phyloP scores from a whole-genome alignment of 2,888 invertebrate genomes.

The Taenaris catops region DNA sequence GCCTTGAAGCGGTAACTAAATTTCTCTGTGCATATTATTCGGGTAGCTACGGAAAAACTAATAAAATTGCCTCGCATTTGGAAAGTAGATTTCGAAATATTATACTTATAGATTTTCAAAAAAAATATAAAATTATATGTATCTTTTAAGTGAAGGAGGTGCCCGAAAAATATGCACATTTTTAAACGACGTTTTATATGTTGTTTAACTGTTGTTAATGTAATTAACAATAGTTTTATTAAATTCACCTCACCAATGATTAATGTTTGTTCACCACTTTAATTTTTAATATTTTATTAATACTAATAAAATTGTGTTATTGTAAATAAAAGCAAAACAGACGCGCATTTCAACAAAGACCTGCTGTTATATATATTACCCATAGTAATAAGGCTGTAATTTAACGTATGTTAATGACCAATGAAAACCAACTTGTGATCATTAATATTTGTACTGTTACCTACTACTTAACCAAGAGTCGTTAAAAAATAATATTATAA shows the following conservation, averaged over 20 bases:
- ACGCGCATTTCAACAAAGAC: constrained; percentile 55
- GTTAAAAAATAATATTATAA: constrained; percentile 78
- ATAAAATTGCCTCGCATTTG: constrained; percentile 79
- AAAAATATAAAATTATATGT: constrained; percentile 58
- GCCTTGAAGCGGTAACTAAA: constrained; percentile 30
- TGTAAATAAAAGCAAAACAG: too few species aligned
- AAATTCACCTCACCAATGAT: too few species aligned
- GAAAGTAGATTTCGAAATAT: constrained; percentile 76
- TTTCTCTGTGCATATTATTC: constrained; percentile 50
- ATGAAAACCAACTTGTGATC: constrained; percentile 82
- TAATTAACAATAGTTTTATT: too few species aligned
- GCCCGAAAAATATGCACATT: constrained; percentile 53
- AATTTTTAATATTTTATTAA: too few species aligned
- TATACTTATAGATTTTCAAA: constrained; percentile 68
- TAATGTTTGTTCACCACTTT: too few species aligned
- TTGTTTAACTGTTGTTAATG: too few species aligned
- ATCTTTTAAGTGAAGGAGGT: constrained; percentile 53
- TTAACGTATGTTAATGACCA: constrained; percentile 81
- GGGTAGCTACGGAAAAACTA: constrained; percentile 52
- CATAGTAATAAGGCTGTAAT: constrained; percentile 71
- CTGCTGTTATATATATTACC: constrained; percentile 72
- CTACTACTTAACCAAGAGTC: constrained; percentile 80
- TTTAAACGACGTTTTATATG: too few species aligned
- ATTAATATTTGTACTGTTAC: constrained; percentile 82
- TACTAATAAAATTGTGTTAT: too few species aligned